Evolutionary conservation across 2,888 invertebrate genomes (phyloP).

Genomic region (Hydrotaea cyrtoneurina): DNA sequence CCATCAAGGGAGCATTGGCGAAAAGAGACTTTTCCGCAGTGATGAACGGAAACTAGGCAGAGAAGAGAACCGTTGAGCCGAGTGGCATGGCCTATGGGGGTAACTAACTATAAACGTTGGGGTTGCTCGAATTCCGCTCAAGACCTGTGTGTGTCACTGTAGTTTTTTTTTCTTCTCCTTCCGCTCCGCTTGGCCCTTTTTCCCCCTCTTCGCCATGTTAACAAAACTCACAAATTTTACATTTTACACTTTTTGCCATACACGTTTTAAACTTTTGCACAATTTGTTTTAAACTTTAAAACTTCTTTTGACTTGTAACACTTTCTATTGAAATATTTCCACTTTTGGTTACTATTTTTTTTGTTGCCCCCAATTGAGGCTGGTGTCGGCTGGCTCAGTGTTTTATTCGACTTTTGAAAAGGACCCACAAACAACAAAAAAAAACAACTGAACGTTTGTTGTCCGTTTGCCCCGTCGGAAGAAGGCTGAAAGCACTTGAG

Average conservation of each 20-base stretch:
- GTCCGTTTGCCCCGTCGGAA: not conserved
- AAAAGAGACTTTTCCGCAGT: not conserved
- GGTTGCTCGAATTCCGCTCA: constrained; percentile 22
- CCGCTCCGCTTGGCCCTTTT: not conserved
- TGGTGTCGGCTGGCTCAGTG: too few species aligned
- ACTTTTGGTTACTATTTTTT: too few species aligned
- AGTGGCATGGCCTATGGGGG: not conserved
- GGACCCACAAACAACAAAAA: too few species aligned
- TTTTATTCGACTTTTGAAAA: too few species aligned
- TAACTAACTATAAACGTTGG: not conserved
- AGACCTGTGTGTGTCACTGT: not conserved
- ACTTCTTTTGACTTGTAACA: too few species aligned
- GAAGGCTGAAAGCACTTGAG: not conserved
- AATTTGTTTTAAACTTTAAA: too few species aligned
- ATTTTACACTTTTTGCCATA: too few species aligned
- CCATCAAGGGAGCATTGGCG: not conserved
- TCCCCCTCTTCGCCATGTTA: not conserved
- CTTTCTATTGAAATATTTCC: too few species aligned
- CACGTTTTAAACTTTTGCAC: too few species aligned
- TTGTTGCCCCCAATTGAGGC: too few species aligned
- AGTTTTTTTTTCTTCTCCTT: not conserved
- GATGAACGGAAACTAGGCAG: not conserved
- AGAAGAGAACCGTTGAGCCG: not conserved
- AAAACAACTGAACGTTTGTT: not conserved
- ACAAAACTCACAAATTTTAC: constrained; percentile 9